These are phyloP conservation scores for Thalassophryne amazonica DNA, from an alignment of 2,797 vertebrate species.

Conservation along the genomic window DNA sequence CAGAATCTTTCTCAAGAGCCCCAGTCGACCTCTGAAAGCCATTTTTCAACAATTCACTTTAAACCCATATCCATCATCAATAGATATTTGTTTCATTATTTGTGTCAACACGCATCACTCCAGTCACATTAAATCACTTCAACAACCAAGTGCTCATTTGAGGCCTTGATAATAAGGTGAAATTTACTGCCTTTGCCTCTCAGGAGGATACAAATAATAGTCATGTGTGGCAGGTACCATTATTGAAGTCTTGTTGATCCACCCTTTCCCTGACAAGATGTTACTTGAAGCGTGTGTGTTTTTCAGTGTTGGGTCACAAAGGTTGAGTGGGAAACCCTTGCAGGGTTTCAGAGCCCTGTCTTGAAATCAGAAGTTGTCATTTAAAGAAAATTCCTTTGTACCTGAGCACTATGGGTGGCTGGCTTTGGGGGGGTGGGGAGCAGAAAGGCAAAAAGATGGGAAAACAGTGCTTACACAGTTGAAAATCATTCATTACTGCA, in stretches of 20 bases:
- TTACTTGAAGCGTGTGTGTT: slow-evolving; percentile 69
- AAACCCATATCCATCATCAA: slow-evolving; percentile 22
- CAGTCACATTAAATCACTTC: slow-evolving; percentile 52
- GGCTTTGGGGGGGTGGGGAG: not conserved
- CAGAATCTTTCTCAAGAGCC: too few species aligned
- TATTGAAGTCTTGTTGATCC: slow-evolving; percentile 69
- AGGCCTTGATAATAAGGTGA: slow-evolving; percentile 59
- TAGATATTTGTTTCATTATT: slow-evolving; percentile 20
- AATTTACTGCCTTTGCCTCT: slow-evolving; percentile 66
- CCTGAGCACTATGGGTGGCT: slow-evolving; percentile 55
- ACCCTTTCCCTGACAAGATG: slow-evolving; percentile 74
- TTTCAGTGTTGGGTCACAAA: slow-evolving; percentile 41
- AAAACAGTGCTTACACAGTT: not conserved
- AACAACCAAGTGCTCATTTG: slow-evolving; percentile 22
- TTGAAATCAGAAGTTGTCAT: slow-evolving; percentile 60
- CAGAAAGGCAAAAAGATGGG: not conserved
- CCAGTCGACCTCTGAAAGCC: not conserved
- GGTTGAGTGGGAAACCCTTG: slow-evolving; percentile 27
- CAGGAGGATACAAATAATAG: slow-evolving; percentile 63
- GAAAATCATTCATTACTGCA: not conserved
- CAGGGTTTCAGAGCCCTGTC: slow-evolving; percentile 10
- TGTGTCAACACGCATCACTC: slow-evolving; percentile 37
- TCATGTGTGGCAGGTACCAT: slow-evolving; percentile 67
- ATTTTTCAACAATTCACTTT: slow-evolving; percentile 6
- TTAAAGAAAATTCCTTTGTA: slow-evolving; percentile 48